Evolutionary conservation across 2,888 invertebrate species (phyloP).

Genomic region (Acronicta psi): DNA sequence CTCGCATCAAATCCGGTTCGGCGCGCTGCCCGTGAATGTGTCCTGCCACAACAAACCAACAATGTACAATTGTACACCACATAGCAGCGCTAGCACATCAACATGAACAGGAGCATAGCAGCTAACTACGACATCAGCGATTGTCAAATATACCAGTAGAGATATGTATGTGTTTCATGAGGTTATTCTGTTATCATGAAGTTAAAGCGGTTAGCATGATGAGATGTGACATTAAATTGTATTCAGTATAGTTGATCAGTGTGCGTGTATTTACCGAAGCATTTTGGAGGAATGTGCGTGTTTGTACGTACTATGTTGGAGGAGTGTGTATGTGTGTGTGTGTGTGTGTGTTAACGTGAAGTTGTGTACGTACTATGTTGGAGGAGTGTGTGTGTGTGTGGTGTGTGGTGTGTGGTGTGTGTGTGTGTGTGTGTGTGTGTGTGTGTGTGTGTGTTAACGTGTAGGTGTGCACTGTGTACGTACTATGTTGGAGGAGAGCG

Average conservation of each 20-base stretch:
- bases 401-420: neutral
- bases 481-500: conserved; percentile 67
- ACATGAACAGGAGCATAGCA: neutral
- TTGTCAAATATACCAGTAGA: neutral
- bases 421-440: neutral
- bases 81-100: too few relatives aligned
- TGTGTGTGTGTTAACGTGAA: too few relatives aligned
- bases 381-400: neutral
- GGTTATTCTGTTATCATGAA: too few relatives aligned
- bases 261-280: conserved; percentile 1
- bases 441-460: too few relatives aligned
- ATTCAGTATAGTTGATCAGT: too few relatives aligned
- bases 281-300: neutral
- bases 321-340: neutral
- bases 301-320: neutral
- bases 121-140: neutral
- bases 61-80: too few relatives aligned
- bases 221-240: too few relatives aligned
- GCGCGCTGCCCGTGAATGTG: conserved; percentile 75
- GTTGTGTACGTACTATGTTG: too few relatives aligned
- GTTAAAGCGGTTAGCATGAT: too few relatives aligned
- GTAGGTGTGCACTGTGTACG: conserved; percentile 52
- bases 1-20: conserved; percentile 84
- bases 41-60: conserved; percentile 70
- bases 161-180: too few relatives aligned